A percentile compares a stretch with the other conserved stretches of the same genome.
These are phyloP conservation scores for Neogale vison DNA, from an alignment of 2,113 vertebrate species.

Conservation along the genomic window DNA sequence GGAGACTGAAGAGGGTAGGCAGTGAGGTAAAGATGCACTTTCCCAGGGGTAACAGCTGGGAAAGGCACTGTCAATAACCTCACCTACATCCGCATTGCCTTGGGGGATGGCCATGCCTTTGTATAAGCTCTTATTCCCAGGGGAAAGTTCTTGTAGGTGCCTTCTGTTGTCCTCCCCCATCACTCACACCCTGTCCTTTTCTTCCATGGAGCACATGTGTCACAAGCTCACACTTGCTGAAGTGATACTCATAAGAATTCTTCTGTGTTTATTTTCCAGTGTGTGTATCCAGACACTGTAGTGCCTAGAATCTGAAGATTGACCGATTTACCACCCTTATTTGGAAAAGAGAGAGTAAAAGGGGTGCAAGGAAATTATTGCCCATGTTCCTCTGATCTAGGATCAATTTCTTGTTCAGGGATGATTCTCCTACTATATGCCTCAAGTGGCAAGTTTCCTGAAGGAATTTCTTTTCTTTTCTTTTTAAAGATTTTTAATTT, in stretches of 20 bases:
- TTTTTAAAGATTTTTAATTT: no score
- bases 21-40: background rate
- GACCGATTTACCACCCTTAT: background rate
- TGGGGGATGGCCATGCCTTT: background rate
- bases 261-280: background rate
- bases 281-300: background rate
- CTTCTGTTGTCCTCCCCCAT: background rate
- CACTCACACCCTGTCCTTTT: background rate
- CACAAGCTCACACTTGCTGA: background rate
- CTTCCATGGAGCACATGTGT: background rate
- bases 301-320: background rate
- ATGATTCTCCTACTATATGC: background rate
- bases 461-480: background rate
- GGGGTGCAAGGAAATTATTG: background rate
- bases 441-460: background rate
- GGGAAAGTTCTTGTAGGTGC: background rate
- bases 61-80: background rate
- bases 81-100: accelerated
- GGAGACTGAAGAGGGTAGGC: background rate
- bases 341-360: background rate
- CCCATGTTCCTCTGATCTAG: background rate
- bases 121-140: background rate
- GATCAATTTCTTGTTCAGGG: background rate
- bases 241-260: background rate
- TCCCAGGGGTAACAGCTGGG: background rate